Base-by-base conservation (phyloP, 2,113 vertebrate genomes). In the Ranitomeya variabilis region DNA sequence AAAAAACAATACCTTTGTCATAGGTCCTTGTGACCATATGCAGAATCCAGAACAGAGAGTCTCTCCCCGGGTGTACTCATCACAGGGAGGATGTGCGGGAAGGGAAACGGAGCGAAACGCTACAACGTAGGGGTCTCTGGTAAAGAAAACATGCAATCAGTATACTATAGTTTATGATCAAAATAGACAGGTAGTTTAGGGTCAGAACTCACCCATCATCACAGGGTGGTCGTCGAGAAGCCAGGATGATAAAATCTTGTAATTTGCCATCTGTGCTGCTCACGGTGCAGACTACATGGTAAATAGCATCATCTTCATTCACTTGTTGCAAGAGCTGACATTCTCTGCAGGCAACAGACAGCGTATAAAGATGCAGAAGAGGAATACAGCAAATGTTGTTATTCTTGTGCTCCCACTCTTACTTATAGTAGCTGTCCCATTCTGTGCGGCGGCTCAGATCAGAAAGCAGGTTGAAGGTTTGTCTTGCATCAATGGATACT, bases 21-120 rank as follows among this genome's bases (percentile, higher is more conserved):
- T 83, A 31, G 94, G 91, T 60, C 93, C 94, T 16, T 94, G 95
- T 90, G 95, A 94, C 96, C 94, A 96, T 90, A 99, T 94, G 79
- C 96, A 96, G 94, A 99, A 99, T 31, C 98, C 98, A 0, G 98
- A 98, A 91, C 97, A 99, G 18, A 98, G 90, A 0, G 97, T 97
- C 92, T 99, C 98, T 15, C 96, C 96, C 0, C 98, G 95, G 0
- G 93, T 95, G 91, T 95, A 96, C 26, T 93, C 83, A 0, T 92
- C 89, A 0, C 88, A 94, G 89, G 96, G 93, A 0, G 92, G 94
- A 87, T 96, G 95, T 0, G 96, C 96, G 84, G 97, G 97, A 91
- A 99, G 92, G 0, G 96, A 97, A 89, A 99, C 97, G 0, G 98
- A 99, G 26, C 97, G 95, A 89, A 99, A 92, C 0, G 98, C 98